Conservation (phyloP, 2,888 invertebrate species). For the Chymomyza fuscimana region DNA sequence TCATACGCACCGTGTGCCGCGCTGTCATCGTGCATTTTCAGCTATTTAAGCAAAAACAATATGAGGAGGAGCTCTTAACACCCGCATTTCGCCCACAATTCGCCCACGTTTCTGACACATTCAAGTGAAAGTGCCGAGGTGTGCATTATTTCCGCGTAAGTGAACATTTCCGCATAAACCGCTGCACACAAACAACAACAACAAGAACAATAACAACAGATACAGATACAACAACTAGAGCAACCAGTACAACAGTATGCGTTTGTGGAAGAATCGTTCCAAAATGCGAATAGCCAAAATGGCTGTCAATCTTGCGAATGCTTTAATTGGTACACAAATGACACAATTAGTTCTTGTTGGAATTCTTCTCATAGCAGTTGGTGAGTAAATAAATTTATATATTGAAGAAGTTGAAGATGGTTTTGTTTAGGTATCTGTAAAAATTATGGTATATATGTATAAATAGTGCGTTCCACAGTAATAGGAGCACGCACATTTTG, state of each 20-base stretch:
- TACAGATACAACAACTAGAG: not conserved
- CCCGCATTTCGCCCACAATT: conserved; percentile 12
- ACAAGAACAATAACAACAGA: not conserved
- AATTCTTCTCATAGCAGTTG: conserved; percentile 66
- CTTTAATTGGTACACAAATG: conserved; percentile 41
- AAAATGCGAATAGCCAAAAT: conserved; percentile 60
- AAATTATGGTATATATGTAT: no score
- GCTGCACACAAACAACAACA: not conserved
- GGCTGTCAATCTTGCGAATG: conserved; percentile 13
- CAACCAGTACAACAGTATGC: conserved; percentile 46
- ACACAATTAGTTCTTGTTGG: conserved; percentile 63
- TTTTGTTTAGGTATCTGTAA: no score
- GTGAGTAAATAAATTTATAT: conserved; percentile 53
- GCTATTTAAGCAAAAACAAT: conserved; percentile 29
- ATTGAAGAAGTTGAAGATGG: not conserved
- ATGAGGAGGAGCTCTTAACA: conserved; percentile 50
- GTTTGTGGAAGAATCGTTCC: conserved; percentile 65
- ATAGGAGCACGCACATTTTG: no score
- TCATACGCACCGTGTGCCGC: conserved; percentile 46
- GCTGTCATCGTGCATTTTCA: conserved; percentile 26
- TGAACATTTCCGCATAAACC: conserved; percentile 54
- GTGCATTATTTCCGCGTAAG: conserved; percentile 69
- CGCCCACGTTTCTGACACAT: conserved; percentile 17
- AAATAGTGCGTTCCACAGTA: no score
- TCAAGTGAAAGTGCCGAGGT: conserved; percentile 61